These are phyloP conservation scores for Myiopsitta monachus DNA, from an alignment of 2,113 vertebrate species.

Conservation along the genomic window DNA sequence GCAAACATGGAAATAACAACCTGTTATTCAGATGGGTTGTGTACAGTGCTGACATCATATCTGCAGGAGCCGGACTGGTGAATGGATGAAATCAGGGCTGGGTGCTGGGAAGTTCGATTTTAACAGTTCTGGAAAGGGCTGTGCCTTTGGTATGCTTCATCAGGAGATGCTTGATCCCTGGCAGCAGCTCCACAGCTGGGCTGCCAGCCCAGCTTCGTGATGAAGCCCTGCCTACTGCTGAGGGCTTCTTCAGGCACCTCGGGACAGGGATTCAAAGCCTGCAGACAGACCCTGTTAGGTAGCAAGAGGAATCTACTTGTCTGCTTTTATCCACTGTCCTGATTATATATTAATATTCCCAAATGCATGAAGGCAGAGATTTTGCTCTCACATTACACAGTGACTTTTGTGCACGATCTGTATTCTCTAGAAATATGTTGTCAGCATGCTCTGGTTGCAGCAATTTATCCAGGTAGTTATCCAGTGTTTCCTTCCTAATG, in stretches of 20 bases:
- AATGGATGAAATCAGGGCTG: not conserved
- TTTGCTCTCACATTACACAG: not conserved
- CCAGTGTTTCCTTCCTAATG: not conserved
- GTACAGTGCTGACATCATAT: not conserved
- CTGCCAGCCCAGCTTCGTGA: not conserved
- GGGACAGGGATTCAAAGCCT: not conserved
- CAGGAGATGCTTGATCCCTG: rapidly evolving
- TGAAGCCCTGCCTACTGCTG: not conserved
- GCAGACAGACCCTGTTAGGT: not conserved
- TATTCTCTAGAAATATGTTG: not conserved
- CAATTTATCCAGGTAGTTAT: not conserved
- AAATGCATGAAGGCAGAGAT: not conserved
- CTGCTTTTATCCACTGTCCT: not conserved
- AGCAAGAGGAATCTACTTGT: not conserved
- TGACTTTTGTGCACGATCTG: not conserved
- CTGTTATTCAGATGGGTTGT: not conserved
- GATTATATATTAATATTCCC: not conserved
- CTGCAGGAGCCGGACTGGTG: not conserved
- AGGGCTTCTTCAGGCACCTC: not conserved
- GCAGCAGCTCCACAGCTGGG: not conserved
- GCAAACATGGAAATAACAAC: not conserved
- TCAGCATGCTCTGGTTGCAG: not conserved
- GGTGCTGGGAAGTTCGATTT: not conserved
- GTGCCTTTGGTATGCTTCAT: not conserved
- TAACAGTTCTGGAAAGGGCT: not conserved